A percentile compares a stretch with the other conserved stretches of the same genome.
Conservation (phyloP, 2,888 invertebrate species). For the Lymantria monacha region DNA sequence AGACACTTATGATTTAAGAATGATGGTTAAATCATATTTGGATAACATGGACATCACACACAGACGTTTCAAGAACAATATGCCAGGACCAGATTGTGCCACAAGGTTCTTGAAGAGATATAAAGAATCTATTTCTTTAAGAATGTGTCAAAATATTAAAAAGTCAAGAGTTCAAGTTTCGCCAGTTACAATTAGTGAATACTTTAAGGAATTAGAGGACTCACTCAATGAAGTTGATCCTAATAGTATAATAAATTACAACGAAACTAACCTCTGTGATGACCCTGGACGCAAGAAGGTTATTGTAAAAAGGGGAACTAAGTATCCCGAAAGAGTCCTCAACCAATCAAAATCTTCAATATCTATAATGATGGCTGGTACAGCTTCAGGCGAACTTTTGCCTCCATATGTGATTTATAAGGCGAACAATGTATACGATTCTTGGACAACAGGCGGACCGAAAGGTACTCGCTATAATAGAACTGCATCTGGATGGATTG, state of each 20-base stretch:
- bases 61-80: background rate
- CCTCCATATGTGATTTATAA: constrained; percentile 57
- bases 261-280: constrained; percentile 27
- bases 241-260: constrained; percentile 23
- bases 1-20: constrained; percentile 2
- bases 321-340: constrained; percentile 40
- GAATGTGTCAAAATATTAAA: constrained; percentile 26
- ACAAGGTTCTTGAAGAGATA: background rate
- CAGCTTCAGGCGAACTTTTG: constrained; percentile 28
- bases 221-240: too few species aligned
- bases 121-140: background rate
- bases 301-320: constrained; percentile 34
- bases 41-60: background rate
- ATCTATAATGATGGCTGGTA: constrained; percentile 49
- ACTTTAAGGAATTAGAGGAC: too few species aligned
- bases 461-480: constrained; percentile 45
- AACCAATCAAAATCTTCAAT: constrained; percentile 43
- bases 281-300: constrained; percentile 24
- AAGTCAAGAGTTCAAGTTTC: too few species aligned
- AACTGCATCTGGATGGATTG: constrained; percentile 49
- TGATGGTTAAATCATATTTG: background rate
- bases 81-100: background rate
- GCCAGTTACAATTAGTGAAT: too few species aligned
- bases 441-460: constrained; percentile 53
- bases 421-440: constrained; percentile 51